Evolutionary conservation across 2,888 invertebrate species (phyloP).

Genomic region (Diloba caeruleocephala): DNA sequence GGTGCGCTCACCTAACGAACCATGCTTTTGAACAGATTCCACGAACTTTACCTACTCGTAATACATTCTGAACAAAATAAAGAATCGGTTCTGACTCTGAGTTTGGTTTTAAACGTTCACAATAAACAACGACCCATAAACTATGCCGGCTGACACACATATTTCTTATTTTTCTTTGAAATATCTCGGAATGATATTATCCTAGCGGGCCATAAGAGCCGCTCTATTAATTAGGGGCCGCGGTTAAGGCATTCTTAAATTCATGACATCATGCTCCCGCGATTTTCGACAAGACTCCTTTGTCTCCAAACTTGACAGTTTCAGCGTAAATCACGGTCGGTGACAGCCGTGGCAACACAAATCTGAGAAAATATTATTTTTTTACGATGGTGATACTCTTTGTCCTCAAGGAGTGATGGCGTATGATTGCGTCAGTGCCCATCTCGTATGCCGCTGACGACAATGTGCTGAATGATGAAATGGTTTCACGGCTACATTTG

Average conservation of each 20-base stretch:
- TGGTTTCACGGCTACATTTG: conserved; percentile 78
- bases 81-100: conserved; percentile 71
- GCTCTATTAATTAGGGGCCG: conserved; percentile 79
- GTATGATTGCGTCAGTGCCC: conserved; percentile 66
- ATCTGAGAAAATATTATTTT: conserved; percentile 80
- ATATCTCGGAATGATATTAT: conserved; percentile 60
- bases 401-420: conserved; percentile 59
- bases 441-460: conserved; percentile 62
- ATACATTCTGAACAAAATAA: conserved; percentile 70
- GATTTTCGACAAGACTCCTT: conserved; percentile 80
- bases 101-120: conserved; percentile 62
- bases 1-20: conserved; percentile 59
- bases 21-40: conserved; percentile 59
- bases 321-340: conserved; percentile 80
- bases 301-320: conserved; percentile 80
- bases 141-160: conserved; percentile 69
- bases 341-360: conserved; percentile 80
- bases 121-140: conserved; percentile 80
- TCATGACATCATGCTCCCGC: conserved; percentile 82
- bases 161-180: conserved; percentile 82
- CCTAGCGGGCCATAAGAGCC: conserved; percentile 74
- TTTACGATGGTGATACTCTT: conserved; percentile 64
- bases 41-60: conserved; percentile 57
- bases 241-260: conserved; percentile 53
- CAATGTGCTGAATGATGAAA: conserved; percentile 81